Percentiles rank a stretch among this genome's conserved stretches.
Conservation (phyloP, 2,113 vertebrate species). For the Pygoscelis adeliae region DNA sequence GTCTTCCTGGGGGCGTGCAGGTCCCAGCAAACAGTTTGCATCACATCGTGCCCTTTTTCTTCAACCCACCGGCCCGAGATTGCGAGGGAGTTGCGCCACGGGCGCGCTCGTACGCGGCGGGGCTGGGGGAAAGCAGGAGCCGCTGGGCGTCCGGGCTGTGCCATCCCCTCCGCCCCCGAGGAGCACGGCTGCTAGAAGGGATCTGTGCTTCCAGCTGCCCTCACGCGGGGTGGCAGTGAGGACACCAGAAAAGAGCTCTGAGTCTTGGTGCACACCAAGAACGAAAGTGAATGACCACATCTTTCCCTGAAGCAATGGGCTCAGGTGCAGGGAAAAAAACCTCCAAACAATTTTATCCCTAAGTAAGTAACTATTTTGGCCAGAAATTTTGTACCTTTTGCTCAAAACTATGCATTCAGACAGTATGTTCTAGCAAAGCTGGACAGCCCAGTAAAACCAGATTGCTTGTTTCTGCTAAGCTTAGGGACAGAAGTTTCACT, state of each 20-base stretch:
- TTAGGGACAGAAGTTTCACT: neutral
- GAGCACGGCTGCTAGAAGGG: neutral
- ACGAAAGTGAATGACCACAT: neutral
- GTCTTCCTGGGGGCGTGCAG: neutral
- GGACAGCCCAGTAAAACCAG: neutral
- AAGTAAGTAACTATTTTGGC: neutral
- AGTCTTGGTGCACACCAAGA: neutral
- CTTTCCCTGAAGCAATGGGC: neutral
- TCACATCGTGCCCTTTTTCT: neutral
- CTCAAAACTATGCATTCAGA: neutral
- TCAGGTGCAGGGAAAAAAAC: neutral
- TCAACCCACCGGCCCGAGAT: neutral
- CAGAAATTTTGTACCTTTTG: neutral
- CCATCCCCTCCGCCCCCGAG: fast-evolving
- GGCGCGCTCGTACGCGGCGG: fast-evolving
- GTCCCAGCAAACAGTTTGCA: neutral
- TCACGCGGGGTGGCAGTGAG: neutral
- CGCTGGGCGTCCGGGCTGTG: neutral
- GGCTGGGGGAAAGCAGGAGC: neutral
- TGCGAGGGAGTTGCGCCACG: fast-evolving
- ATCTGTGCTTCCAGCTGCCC: neutral
- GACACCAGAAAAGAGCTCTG: neutral
- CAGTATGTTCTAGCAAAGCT: neutral
- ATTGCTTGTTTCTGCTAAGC: neutral
- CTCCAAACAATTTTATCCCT: neutral